Percentiles rank a stretch among this genome's conserved stretches.
These are phyloP conservation scores for Coracias cyanogaster DNA, from an alignment of 2,797 vertebrate species.

Conservation along the genomic window DNA sequence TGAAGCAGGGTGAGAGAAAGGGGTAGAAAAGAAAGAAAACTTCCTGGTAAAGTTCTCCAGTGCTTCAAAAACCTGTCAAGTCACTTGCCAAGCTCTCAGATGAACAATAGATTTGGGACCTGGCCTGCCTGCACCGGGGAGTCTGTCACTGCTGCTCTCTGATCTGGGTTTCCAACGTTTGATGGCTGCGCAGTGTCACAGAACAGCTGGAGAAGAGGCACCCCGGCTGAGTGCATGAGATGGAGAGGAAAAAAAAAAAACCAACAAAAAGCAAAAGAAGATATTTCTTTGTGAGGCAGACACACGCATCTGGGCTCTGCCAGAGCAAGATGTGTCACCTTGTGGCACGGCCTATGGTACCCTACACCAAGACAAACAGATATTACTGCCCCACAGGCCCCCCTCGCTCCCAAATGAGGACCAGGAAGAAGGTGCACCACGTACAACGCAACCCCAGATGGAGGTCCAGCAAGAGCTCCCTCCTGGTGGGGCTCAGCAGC, in stretches of 20 bases:
- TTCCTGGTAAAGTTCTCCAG: constrained; percentile 53
- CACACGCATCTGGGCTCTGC: background rate
- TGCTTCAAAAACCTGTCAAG: constrained; percentile 39
- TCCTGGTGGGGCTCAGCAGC: background rate
- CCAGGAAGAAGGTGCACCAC: background rate
- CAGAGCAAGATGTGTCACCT: background rate
- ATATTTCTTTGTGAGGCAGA: constrained; percentile 39
- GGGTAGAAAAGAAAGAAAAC: constrained; percentile 1
- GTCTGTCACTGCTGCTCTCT: constrained; percentile 52
- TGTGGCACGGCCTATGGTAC: accelerated
- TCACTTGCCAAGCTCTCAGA: background rate
- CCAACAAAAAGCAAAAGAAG: background rate
- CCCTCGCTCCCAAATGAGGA: accelerated
- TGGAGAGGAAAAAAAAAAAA: background rate
- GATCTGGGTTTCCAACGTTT: background rate
- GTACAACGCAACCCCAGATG: accelerated
- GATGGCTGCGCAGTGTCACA: constrained; percentile 5
- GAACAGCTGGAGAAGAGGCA: constrained; percentile 45
- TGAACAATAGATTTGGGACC: constrained; percentile 54
- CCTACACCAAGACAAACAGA: accelerated
- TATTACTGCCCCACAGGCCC: background rate
- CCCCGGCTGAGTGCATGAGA: background rate
- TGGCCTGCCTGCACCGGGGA: constrained; percentile 26
- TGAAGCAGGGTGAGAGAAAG: background rate
- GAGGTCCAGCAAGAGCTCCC: background rate